Evolutionary conservation across 2,797 vertebrate genomes (phyloP), one percentile per base, ranked within the genome.

Genomic region (Linurgus olivaceus): DNA sequence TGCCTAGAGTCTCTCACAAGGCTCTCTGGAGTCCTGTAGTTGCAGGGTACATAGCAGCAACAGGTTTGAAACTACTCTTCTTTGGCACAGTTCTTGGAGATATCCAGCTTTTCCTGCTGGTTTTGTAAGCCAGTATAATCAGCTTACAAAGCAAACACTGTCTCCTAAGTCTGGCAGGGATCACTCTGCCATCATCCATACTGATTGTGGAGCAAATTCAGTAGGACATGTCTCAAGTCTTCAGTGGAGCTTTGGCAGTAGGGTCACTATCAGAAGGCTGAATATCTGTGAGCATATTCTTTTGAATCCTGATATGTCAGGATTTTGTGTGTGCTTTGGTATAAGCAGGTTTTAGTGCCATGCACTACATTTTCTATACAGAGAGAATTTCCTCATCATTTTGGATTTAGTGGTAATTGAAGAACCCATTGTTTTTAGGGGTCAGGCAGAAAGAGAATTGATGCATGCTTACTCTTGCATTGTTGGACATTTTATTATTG

Each of bases 1-100:
- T 13, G 4, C 0, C 1, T 40, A 18, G 38, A 67, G 3, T 18
- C 7, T 73, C 35, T 78, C 26, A 19, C 17, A 40, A 7, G 0
- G 1, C 48, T 82, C 23, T 5, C 29, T 58, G 44, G 13, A 10
- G 21, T 80, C 40, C 57, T 61, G 37, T 17, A 40, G 25, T 67
- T 57, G 37, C 13, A 35, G 31, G 31, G 7, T 45, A 25, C 1
- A 1, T 17, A 40, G 31, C 18, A 81, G 50, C 38, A 62, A 13
- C 6, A 44, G 12, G 16, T 50, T 76, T 79, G 52, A 71, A 73
- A 40, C 44, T 26, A 12, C 28, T 61, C 10, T 72, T 5, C 17
- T 87, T 73, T 79, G 33, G 12, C 71, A 44, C 9, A n/a, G 18
- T 45, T 73, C 31, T 75, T 67, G 12, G 40, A 52, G 37, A 17